Evolutionary conservation across 2,888 invertebrate species (phyloP).

Genomic region (Mythimna albipuncta): DNA sequence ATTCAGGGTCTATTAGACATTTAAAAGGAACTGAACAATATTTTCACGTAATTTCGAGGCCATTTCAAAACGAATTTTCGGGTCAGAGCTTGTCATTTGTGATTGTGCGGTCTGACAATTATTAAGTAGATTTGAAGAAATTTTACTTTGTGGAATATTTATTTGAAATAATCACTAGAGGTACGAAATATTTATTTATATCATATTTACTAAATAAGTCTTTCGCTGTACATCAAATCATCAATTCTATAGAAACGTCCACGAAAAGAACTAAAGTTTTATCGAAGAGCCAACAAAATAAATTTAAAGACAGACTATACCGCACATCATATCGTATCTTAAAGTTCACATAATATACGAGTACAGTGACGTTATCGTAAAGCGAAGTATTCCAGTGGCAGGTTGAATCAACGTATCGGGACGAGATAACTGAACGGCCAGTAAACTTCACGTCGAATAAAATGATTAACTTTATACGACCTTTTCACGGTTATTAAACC

Average conservation of each 20-base stretch:
- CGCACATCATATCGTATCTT: conserved; percentile 18
- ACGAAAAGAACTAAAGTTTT: conserved; percentile 23
- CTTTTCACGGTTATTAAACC: conserved; percentile 77
- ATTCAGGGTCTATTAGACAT: conserved; percentile 56
- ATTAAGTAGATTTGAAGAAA: conserved; percentile 43
- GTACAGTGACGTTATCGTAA: conserved; percentile 53
- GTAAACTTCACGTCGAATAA: conserved; percentile 66
- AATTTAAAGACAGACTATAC: conserved; percentile 12
- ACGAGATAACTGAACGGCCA: conserved; percentile 66
- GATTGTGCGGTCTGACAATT: conserved; percentile 42
- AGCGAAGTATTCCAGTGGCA: conserved; percentile 48
- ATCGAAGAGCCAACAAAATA: conserved; percentile 30
- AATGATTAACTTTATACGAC: conserved; percentile 73
- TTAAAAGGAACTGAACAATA: conserved; percentile 53
- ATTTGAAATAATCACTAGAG: conserved; percentile 3
- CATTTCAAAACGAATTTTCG: conserved; percentile 42
- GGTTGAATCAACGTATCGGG: conserved; percentile 60
- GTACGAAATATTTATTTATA: neutral
- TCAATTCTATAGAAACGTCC: neutral
- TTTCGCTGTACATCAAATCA: neutral
- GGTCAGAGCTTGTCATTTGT: conserved; percentile 50
- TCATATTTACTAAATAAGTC: neutral
- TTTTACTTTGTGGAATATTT: conserved; percentile 25
- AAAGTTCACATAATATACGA: conserved; percentile 35
- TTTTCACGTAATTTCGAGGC: conserved; percentile 49